phyloP scores from a whole-genome alignment of 2,888 invertebrate species.

The Mayetiola destructor region DNA sequence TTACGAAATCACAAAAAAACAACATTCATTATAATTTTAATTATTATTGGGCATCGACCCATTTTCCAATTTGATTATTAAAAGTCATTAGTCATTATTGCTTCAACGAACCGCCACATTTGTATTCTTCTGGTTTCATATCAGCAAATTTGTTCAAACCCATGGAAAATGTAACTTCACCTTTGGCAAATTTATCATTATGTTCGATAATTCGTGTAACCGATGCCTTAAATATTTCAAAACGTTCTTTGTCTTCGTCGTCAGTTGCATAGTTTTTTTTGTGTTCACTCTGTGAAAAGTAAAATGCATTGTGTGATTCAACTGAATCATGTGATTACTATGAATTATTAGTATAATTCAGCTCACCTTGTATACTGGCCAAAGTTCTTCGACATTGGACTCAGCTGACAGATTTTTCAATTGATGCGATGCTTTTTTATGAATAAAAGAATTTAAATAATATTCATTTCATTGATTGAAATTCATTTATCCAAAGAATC shows the following conservation, averaged over 20 bases:
- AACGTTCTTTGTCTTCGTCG: not conserved
- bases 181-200: not conserved
- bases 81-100: not conserved
- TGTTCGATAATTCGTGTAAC: not conserved
- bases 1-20: too few species aligned
- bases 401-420: not conserved
- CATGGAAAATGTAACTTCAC: not conserved
- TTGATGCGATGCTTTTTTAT: too few species aligned
- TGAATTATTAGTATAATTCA: too few species aligned
- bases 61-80: not conserved
- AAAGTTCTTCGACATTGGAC: not conserved
- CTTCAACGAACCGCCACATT: not conserved
- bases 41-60: too few species aligned
- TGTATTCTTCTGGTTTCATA: not conserved
- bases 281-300: not conserved
- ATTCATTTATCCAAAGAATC: not conserved
- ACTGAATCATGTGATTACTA: too few species aligned
- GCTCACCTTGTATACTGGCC: not conserved
- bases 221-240: not conserved
- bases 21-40: too few species aligned
- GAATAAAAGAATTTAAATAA: too few species aligned
- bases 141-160: not conserved
- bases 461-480: too few species aligned
- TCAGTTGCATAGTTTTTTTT: not conserved
- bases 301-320: too few species aligned